Conservation (phyloP, 2,888 invertebrate species). For the Sipha maydis region DNA sequence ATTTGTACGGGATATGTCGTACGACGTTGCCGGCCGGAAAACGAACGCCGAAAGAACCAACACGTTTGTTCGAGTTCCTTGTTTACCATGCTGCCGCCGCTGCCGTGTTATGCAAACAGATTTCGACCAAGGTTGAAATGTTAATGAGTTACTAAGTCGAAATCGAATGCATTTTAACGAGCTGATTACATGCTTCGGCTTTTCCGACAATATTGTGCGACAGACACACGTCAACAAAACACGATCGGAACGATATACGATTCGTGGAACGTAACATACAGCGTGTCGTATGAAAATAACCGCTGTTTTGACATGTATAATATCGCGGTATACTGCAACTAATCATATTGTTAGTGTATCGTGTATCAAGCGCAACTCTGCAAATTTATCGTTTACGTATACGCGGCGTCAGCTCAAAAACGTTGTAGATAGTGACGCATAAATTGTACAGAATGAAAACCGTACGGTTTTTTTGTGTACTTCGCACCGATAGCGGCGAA, state of each 20-base stretch:
- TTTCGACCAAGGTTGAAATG: constrained; percentile 42
- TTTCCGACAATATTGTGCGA: not conserved
- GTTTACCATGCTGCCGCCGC: not conserved
- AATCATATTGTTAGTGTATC: not conserved
- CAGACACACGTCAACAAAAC: not conserved
- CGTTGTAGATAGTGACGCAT: not conserved
- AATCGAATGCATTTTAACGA: constrained; percentile 51
- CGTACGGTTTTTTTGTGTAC: not conserved
- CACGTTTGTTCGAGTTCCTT: constrained; percentile 3
- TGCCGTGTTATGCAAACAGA: constrained; percentile 35
- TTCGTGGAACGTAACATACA: not conserved
- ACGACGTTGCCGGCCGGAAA: not conserved
- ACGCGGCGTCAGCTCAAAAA: not conserved
- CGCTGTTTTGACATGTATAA: not conserved
- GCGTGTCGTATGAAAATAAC: not conserved
- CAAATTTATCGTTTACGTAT: not conserved
- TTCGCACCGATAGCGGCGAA: not conserved
- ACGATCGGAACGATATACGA: not conserved
- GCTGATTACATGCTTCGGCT: not conserved
- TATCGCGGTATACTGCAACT: not conserved
- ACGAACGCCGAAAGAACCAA: constrained; percentile 5
- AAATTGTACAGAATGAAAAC: not conserved
- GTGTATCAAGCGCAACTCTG: not conserved
- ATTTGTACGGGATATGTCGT: too few relatives aligned
- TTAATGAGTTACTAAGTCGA: constrained; percentile 48